Conservation (phyloP, 2,797 vertebrate species). For the Diplodus sargus region DNA sequence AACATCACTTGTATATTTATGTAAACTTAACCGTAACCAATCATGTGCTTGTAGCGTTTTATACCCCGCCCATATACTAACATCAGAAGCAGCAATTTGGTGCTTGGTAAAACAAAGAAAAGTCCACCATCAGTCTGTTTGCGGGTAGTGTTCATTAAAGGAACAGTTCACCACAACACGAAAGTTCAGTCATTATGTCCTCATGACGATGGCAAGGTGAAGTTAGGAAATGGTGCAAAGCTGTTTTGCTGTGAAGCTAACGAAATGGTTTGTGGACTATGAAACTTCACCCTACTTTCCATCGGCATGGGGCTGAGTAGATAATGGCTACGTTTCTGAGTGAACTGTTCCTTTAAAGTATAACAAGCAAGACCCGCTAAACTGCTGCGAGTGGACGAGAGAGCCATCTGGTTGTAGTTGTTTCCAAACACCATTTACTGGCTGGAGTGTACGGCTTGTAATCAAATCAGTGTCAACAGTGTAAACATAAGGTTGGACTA, state of each 20-base stretch:
- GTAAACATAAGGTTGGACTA: conserved; percentile 32
- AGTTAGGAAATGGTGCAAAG: no score
- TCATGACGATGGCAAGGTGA: no score
- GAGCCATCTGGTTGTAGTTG: background rate
- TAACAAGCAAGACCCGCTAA: background rate
- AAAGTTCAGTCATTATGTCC: no score
- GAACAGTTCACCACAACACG: no score
- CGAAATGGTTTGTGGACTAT: no score
- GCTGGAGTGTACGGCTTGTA: background rate
- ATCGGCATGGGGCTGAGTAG: no score
- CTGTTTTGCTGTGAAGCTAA: no score
- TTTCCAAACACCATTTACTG: background rate
- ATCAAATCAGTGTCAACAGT: conserved; percentile 24
- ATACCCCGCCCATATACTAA: background rate
- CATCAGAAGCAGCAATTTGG: conserved; percentile 34
- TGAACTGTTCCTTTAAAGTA: background rate
- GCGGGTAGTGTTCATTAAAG: conserved; percentile 9
- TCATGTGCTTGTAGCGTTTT: conserved; percentile 38
- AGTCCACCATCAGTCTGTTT: conserved; percentile 9
- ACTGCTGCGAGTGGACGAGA: background rate
- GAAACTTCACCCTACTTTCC: no score
- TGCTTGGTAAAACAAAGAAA: conserved; percentile 13
- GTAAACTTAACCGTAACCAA: conserved; percentile 19
- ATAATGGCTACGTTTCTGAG: no score
- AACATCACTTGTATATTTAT: background rate